phyloP scores from a whole-genome alignment of 2,113 vertebrate genomes.

The Hoplias malabaricus region DNA sequence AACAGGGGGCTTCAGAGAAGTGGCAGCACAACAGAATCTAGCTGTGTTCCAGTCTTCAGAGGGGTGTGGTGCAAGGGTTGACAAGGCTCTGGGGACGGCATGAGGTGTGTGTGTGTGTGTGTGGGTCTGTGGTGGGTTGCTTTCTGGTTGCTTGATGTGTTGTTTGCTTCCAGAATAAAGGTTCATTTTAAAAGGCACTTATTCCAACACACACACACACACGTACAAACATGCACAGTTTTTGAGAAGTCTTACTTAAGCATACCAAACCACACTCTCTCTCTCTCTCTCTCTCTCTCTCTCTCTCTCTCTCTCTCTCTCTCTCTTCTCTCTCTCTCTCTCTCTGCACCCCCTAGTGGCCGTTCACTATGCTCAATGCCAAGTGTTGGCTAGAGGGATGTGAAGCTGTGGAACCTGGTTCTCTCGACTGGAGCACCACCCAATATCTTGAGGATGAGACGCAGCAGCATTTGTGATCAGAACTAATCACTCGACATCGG shows the following conservation, averaged over 20 bases:
- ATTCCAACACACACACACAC: background rate
- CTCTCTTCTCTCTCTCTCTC: no score
- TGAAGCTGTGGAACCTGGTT: no score
- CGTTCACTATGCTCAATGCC: no score
- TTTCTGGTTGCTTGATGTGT: background rate
- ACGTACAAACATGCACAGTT: background rate
- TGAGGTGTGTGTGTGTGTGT: background rate
- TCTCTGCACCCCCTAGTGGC: no score
- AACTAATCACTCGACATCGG: no score
- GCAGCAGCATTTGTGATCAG: no score
- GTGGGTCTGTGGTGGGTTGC: background rate
- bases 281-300: no score
- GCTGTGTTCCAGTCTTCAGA: background rate
- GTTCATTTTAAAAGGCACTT: background rate
- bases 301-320: no score
- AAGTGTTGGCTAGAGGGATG: no score
- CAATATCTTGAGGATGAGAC: no score
- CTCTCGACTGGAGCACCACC: no score
- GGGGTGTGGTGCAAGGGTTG: constrained; percentile 15
- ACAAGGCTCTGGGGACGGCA: background rate
- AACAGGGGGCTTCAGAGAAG: background rate
- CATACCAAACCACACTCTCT: background rate
- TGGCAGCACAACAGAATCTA: constrained; percentile 12
- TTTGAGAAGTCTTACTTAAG: background rate
- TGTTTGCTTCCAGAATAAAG: background rate